A percentile compares a stretch with the other conserved stretches of the same genome.
Evolutionary conservation across 2,797 vertebrate species (phyloP).

Genomic region (Thalassophryne amazonica): DNA sequence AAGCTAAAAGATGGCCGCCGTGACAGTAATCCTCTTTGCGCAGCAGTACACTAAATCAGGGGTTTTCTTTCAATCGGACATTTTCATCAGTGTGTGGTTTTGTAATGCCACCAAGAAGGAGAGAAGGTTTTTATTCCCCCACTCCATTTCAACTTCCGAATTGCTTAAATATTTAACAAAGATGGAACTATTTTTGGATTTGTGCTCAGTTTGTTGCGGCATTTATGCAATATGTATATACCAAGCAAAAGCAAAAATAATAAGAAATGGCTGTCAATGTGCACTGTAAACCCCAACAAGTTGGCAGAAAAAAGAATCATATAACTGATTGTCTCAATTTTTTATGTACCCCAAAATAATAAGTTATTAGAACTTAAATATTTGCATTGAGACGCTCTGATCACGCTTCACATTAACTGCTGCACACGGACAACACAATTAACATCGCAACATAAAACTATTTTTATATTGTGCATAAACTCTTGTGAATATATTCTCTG

Average conservation of each 20-base stretch:
- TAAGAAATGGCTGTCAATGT: too few species aligned
- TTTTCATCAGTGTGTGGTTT: conserved; percentile 57
- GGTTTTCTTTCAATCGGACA: conserved; percentile 58
- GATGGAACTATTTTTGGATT: conserved; percentile 76
- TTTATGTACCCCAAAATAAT: too few species aligned
- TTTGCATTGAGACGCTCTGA: too few species aligned
- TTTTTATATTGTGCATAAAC: too few species aligned
- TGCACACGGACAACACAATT: too few species aligned
- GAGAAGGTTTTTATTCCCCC: conserved; percentile 60
- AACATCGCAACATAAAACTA: too few species aligned
- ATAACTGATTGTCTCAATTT: too few species aligned
- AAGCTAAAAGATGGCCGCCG: conserved; percentile 39
- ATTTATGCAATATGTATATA: conserved; percentile 70
- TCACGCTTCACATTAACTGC: too few species aligned
- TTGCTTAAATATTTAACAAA: conserved; percentile 79
- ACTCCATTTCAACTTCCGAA: conserved; percentile 66
- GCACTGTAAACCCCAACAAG: conserved; percentile 3
- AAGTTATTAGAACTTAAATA: too few species aligned
- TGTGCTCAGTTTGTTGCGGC: conserved; percentile 67
- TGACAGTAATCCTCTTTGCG: conserved; percentile 56
- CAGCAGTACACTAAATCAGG: conserved; percentile 42
- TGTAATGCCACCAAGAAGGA: conserved; percentile 44
- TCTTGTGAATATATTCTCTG: too few species aligned
- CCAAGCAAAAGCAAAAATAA: too few species aligned
- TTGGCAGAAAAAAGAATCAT: too few species aligned